These are phyloP conservation scores for Venustaconcha ellipsiformis DNA, from an alignment of 1,140 invertebrate species.

Conservation along the genomic window DNA sequence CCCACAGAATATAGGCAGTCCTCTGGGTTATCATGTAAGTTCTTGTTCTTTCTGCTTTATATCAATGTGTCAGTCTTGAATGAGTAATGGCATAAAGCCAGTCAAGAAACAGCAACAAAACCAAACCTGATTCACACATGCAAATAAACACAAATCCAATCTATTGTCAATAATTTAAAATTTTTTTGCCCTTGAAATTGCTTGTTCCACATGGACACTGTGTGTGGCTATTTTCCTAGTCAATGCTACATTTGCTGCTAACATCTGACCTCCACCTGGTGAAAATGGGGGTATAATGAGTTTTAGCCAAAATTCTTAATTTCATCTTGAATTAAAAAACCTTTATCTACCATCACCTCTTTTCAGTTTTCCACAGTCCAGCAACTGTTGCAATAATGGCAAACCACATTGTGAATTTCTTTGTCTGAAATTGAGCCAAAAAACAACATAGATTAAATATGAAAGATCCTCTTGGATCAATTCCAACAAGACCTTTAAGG, in stretches of 20 bases:
- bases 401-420: constrained; percentile 33
- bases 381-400: constrained; percentile 2
- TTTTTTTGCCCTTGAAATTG: constrained; percentile 22
- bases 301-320: constrained; percentile 14
- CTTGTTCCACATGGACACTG: constrained; percentile 18
- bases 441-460: constrained; percentile 35
- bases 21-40: constrained; percentile 9
- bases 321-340: constrained; percentile 21
- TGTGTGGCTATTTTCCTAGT: constrained; percentile 19
- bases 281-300: constrained; percentile 23
- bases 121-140: constrained; percentile 27
- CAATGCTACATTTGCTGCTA: constrained; percentile 13
- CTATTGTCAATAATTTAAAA: too few species aligned
- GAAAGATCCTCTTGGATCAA: constrained; percentile 34
- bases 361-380: constrained; percentile 3
- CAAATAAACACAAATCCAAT: constrained; percentile 16
- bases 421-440: constrained; percentile 40
- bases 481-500: constrained; percentile 33
- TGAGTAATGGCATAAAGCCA: constrained; percentile 17
- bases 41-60: too few species aligned
- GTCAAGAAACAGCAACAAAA: constrained; percentile 26
- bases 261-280: constrained; percentile 18
- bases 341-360: constrained; percentile 31
- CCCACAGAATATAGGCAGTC: background rate
- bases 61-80: background rate